Evolutionary conservation across 2,113 vertebrate species (phyloP).

Genomic region (Trogon surrucura): DNA sequence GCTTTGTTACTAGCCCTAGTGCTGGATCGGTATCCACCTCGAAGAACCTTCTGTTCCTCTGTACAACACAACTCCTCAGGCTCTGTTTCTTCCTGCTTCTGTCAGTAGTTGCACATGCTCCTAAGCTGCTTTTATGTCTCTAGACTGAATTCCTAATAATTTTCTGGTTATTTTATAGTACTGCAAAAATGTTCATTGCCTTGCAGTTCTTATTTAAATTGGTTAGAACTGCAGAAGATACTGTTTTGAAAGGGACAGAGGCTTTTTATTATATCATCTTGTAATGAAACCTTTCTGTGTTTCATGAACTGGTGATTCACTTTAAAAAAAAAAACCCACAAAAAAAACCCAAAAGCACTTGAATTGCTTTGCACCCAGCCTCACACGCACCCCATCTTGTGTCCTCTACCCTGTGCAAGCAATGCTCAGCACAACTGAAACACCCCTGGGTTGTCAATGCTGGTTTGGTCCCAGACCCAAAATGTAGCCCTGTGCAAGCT

Average conservation of each 20-base stretch:
- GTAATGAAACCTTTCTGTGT: background rate
- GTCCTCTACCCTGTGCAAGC: background rate
- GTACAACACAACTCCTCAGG: background rate
- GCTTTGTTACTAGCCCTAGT: background rate
- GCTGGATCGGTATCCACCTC: background rate
- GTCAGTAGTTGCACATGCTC: background rate
- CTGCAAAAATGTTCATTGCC: background rate
- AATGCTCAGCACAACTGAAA: background rate
- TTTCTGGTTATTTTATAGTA: background rate
- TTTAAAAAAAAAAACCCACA: background rate
- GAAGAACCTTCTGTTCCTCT: background rate
- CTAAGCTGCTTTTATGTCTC: background rate
- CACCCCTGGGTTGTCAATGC: background rate
- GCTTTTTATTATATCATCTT: background rate
- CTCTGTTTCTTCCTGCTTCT: background rate
- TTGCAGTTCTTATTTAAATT: background rate
- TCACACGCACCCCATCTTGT: fast-evolving
- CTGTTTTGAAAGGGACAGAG: background rate
- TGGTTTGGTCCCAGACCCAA: background rate
- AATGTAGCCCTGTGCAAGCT: background rate
- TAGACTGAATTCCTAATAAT: background rate
- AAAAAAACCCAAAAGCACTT: background rate
- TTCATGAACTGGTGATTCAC: background rate
- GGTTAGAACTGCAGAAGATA: background rate
- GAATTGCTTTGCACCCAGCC: background rate